Conservation (phyloP, 2,797 vertebrate genomes). For the Manis crassicaudata region DNA sequence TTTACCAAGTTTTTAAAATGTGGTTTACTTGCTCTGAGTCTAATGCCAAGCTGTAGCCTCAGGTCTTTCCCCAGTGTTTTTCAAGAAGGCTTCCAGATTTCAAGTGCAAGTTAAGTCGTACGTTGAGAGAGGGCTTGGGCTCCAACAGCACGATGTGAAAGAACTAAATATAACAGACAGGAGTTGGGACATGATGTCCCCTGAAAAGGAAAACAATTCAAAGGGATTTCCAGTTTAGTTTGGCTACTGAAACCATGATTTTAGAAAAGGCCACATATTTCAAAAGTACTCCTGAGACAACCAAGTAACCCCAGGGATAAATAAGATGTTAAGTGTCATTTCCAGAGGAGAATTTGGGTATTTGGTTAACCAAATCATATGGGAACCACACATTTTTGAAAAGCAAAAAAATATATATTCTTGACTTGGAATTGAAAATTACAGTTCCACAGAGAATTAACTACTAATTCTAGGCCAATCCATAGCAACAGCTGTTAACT, state of each 20-base stretch:
- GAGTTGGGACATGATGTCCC: slow-evolving; percentile 64
- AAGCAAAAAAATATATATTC: background rate
- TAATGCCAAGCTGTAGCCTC: background rate
- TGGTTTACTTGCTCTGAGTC: background rate
- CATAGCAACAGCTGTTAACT: slow-evolving; percentile 64
- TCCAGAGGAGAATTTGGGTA: slow-evolving; percentile 35
- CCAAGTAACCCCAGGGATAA: slow-evolving; percentile 27
- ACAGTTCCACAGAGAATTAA: slow-evolving; percentile 30
- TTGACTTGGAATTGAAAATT: slow-evolving; percentile 68
- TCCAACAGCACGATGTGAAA: background rate
- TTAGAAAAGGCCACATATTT: slow-evolving; percentile 57
- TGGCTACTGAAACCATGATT: slow-evolving; percentile 48
- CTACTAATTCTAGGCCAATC: slow-evolving; percentile 69
- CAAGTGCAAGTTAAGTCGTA: background rate
- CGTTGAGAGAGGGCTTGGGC: background rate
- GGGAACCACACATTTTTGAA: slow-evolving; percentile 64
- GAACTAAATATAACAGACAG: background rate
- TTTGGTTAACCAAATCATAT: slow-evolving; percentile 51
- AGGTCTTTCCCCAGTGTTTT: background rate
- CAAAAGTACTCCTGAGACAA: slow-evolving; percentile 25
- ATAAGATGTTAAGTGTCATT: slow-evolving; percentile 9
- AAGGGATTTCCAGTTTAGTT: slow-evolving; percentile 60
- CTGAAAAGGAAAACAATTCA: slow-evolving; percentile 48
- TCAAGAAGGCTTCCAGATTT: background rate
- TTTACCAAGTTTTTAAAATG: slow-evolving; percentile 8